Conservation (phyloP, 2,113 vertebrate species). For the Hiodon alosoides region DNA sequence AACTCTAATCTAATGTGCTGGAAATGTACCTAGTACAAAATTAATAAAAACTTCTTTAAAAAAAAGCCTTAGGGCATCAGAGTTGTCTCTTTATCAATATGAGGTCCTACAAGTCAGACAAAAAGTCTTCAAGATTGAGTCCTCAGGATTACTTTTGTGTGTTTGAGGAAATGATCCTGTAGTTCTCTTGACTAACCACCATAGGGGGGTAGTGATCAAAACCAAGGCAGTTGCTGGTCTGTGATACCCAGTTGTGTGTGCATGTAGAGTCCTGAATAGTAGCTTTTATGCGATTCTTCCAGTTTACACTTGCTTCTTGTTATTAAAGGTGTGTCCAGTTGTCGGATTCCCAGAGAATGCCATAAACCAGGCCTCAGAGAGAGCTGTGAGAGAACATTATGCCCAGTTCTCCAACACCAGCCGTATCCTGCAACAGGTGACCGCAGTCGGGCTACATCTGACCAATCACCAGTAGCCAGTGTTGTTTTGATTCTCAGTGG, state of each 20-base stretch:
- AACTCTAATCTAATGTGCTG: no score
- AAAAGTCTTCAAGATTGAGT: no score
- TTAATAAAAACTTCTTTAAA: no score
- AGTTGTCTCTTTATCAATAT: no score
- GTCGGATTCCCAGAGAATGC: slow-evolving; percentile 37
- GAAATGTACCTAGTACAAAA: no score
- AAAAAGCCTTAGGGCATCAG: no score
- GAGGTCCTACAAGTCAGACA: no score
- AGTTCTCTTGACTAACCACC: no score
- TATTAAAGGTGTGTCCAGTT: slow-evolving; percentile 40
- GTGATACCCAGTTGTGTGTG: not conserved
- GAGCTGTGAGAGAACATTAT: slow-evolving; percentile 41
- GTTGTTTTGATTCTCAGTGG: not conserved
- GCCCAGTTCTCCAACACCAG: slow-evolving; percentile 33
- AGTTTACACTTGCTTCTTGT: not conserved
- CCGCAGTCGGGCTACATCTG: not conserved
- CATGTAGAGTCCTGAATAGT: not conserved
- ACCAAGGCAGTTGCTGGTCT: not conserved
- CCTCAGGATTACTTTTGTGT: no score
- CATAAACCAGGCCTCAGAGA: slow-evolving; percentile 34
- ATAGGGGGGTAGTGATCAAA: not conserved
- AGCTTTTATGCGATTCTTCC: not conserved
- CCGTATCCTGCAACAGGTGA: slow-evolving; percentile 48
- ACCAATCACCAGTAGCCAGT: not conserved
- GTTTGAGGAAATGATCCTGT: no score